phyloP scores from a whole-genome alignment of 1,140 invertebrate species.

The Samia ricini region DNA sequence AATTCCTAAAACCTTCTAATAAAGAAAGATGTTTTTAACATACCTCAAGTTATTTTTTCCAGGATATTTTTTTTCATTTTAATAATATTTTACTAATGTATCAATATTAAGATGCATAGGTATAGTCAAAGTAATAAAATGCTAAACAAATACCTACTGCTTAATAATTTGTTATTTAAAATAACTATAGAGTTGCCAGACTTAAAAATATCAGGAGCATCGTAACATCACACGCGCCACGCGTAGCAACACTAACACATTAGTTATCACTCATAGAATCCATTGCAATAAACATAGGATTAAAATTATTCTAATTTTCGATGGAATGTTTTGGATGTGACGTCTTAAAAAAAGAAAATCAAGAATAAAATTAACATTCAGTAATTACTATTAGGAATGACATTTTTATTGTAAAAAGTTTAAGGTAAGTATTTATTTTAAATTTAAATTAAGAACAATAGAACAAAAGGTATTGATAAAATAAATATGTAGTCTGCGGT shows the following conservation, averaged over 20 bases:
- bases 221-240: background rate
- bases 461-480: background rate
- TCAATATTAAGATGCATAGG: too few species aligned
- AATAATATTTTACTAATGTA: too few species aligned
- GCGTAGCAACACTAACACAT: constrained; percentile 56
- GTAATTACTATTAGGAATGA: background rate
- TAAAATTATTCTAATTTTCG: constrained; percentile 28
- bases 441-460: background rate
- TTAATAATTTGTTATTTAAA: constrained; percentile 3
- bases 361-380: background rate
- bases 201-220: background rate
- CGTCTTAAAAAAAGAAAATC: constrained; percentile 1
- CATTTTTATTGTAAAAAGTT: constrained; percentile 1
- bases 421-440: background rate
- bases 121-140: background rate
- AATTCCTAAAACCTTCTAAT: too few species aligned
- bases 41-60: background rate
- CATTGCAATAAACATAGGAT: constrained; percentile 67
- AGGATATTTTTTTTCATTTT: background rate
- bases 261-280: constrained; percentile 60
- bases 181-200: background rate
- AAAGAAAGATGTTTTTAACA: background rate
- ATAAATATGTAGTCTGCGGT: background rate
- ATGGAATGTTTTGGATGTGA: constrained; percentile 14
- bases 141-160: background rate